Base-by-base conservation (phyloP, 2,797 vertebrate genomes). In the Melanitta fusca region DNA sequence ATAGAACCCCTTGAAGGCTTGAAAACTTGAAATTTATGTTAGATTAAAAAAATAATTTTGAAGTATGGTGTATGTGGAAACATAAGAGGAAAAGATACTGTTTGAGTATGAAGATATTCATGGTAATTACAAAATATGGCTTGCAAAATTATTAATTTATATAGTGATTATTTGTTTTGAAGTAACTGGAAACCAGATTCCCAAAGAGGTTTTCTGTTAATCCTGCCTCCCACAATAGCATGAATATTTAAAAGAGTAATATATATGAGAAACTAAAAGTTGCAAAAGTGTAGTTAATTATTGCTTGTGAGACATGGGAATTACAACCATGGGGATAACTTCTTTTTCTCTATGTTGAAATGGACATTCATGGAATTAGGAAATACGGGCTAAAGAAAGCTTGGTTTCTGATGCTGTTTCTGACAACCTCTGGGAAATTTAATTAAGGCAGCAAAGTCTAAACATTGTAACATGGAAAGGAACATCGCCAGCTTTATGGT, bases 1-100 rank as follows among this genome's bases (percentile, higher is more conserved):
- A 95, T 80, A 92, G 95, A 96, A 94, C 34, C 43, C 84, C 94
- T 95, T 88, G 91, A 95, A 95, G 91, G 47, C 77, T 93, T 84
- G 73, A 80, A 94, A 96, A 95, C 49, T 88, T 93, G 70, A 95
- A 96, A 92, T 88, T 92, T 96, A 61, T 0, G 30, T 95, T 96
- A 83, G 45, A 89, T 90, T 93, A 25, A 89, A 87, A 89, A 93
- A 94, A 77, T 86, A 93, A 93, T 86, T 92, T 81, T 56, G 68
- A 89, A 73, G 43, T 84, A 53, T 81, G 43, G 11, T n/a, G 5
- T 74, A 24, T 87, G 45, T 53, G 24, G 30, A 70, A 25, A 71
- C 65, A 54, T 13, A 75, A 39, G 70, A 75, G 60, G 19, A 45
- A 73, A 80, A 90, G 36, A 10, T 78, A 56, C 9, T 17, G 6